These are phyloP conservation scores for Isichthys henryi DNA, from an alignment of 2,113 vertebrate species.

Conservation along the genomic window DNA sequence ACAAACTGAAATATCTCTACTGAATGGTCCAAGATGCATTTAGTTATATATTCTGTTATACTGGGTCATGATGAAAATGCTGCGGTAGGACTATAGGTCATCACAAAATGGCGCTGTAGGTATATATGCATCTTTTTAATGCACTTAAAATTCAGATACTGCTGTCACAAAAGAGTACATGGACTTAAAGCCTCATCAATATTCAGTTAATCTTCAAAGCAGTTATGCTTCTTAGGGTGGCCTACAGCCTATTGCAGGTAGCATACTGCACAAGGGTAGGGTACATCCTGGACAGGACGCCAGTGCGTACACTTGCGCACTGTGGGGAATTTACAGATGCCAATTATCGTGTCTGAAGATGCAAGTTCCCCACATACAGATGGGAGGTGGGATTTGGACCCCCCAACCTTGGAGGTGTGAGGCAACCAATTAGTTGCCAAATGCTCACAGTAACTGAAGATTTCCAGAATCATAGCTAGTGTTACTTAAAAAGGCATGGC, in stretches of 20 bases:
- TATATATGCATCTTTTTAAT: neutral
- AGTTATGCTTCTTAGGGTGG: neutral
- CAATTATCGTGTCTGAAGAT: neutral
- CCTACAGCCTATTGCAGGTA: neutral
- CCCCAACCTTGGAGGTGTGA: neutral
- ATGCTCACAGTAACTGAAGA: neutral
- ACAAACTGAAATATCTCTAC: neutral
- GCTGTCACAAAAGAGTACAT: neutral
- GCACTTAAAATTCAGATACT: neutral
- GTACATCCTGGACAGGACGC: neutral
- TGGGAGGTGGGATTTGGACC: neutral
- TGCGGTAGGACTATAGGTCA: neutral
- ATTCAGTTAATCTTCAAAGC: neutral
- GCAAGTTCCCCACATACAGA: neutral
- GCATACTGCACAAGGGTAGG: neutral
- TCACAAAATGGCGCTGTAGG: neutral
- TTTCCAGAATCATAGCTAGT: neutral
- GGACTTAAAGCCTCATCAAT: neutral
- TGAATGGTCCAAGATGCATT: neutral
- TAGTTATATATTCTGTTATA: neutral
- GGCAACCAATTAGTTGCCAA: neutral
- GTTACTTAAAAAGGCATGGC: neutral
- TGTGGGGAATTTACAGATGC: neutral
- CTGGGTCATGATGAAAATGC: neutral
- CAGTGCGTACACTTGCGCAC: neutral